Percentiles rank a stretch among this genome's conserved stretches.
Evolutionary conservation across 2,113 vertebrate genomes (phyloP).

Genomic region (Hypocryptadius cinnamomeus): DNA sequence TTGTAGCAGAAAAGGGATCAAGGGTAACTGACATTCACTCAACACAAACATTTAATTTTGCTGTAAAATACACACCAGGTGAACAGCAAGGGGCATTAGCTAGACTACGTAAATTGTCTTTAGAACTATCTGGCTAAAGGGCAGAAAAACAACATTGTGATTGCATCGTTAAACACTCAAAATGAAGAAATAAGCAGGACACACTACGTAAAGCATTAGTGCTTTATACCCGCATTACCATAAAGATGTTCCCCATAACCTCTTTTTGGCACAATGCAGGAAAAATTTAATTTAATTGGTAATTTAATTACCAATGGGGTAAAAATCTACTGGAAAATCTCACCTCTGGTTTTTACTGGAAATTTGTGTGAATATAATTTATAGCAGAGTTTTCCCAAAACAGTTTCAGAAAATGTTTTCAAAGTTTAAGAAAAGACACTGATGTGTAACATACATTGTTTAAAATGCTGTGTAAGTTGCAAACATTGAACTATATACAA

Average conservation of each 20-base stretch:
- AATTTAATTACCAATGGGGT: neutral
- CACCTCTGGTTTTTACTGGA: neutral
- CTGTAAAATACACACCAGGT: neutral
- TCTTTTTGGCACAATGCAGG: neutral
- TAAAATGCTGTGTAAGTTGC: neutral
- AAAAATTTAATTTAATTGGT: too few species aligned
- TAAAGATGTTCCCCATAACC: neutral
- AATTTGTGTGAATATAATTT: neutral
- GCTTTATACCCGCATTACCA: neutral
- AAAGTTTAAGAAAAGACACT: neutral
- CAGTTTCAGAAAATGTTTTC: neutral
- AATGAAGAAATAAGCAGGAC: constrained; percentile 29
- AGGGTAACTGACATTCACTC: neutral
- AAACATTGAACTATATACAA: neutral
- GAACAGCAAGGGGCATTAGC: neutral
- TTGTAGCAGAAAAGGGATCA: neutral
- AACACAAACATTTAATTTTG: neutral
- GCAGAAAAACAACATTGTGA: neutral
- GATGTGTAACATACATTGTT: neutral
- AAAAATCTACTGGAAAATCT: neutral
- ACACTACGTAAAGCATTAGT: neutral
- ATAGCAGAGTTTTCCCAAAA: neutral
- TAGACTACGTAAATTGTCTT: neutral
- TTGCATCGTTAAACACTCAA: constrained; percentile 42
- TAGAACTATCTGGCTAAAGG: neutral